phyloP scores from a whole-genome alignment of 2,797 vertebrate genomes.

The Protonibea diacanthus region DNA sequence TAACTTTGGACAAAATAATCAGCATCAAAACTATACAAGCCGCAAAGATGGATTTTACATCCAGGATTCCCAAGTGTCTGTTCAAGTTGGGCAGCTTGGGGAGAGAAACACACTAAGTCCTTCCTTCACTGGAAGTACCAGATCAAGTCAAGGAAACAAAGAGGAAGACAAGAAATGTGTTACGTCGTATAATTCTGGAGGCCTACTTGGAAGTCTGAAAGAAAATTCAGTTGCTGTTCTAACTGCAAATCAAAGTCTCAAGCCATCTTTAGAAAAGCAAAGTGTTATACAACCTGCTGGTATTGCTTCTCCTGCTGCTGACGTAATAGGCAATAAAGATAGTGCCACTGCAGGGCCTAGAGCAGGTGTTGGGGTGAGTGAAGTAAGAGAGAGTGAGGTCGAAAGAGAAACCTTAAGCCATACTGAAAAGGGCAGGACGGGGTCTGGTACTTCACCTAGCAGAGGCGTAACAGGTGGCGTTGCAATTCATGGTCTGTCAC shows the following conservation, averaged over 20 bases:
- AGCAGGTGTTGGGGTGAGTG: constrained; percentile 1
- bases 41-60: constrained; percentile 43
- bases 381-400: background rate
- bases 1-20: constrained; percentile 42
- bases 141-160: constrained; percentile 29
- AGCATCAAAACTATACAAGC: constrained; percentile 24
- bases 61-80: constrained; percentile 47
- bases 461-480: background rate
- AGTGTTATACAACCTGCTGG: constrained; percentile 12
- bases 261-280: constrained; percentile 52
- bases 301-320: constrained; percentile 1
- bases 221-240: constrained; percentile 18
- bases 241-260: constrained; percentile 41
- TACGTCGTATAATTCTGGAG: constrained; percentile 6
- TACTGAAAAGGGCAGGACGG: constrained; percentile 27
- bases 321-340: constrained; percentile 30
- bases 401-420: constrained; percentile 36
- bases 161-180: constrained; percentile 42
- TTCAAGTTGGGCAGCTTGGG: constrained; percentile 45
- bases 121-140: constrained; percentile 55
- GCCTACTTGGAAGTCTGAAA: constrained; percentile 16
- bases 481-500: constrained; percentile 2
- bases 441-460: background rate
- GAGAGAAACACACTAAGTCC: constrained; percentile 79
- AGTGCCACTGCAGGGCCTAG: constrained; percentile 1